Conservation (phyloP, 92 coral and sea anemone species). For the Micromussa lordhowensis region DNA sequence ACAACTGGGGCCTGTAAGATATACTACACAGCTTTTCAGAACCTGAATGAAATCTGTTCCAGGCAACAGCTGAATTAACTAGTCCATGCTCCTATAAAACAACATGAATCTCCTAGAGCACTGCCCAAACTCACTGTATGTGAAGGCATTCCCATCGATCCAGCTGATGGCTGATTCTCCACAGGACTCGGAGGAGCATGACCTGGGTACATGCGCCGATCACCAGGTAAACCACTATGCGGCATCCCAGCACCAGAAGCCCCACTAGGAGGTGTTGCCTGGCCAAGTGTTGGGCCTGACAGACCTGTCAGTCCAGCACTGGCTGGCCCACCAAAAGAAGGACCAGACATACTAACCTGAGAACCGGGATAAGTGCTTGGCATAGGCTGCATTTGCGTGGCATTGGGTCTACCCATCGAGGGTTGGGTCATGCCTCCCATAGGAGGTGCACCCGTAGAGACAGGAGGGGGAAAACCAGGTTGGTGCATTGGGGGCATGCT, state of each 20-base stretch:
- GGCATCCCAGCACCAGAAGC: conserved; percentile 63
- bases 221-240: conserved; percentile 65
- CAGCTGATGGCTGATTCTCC: conserved; percentile 44
- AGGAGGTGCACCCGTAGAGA: conserved; percentile 42
- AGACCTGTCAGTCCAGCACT: conserved; percentile 50
- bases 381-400: conserved; percentile 68
- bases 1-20: no score
- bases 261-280: conserved; percentile 52
- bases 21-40: no score
- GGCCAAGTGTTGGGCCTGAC: conserved; percentile 63
- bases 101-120: conserved; percentile 5
- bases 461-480: conserved; percentile 68
- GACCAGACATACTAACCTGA: conserved; percentile 78
- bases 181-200: conserved; percentile 69
- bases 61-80: neutral
- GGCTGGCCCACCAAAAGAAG: conserved; percentile 51
- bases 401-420: conserved; percentile 59
- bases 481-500: conserved; percentile 55
- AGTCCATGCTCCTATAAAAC: neutral
- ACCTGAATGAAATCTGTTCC: no score
- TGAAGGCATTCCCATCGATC: conserved; percentile 56
- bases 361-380: conserved; percentile 71
- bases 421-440: conserved; percentile 70
- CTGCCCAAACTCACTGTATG: conserved; percentile 67
- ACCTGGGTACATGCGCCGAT: conserved; percentile 72